A percentile compares a stretch with the other conserved stretches of the same genome.
Evolutionary conservation across 2,113 vertebrate species (phyloP).

Genomic region (Trogon surrucura): DNA sequence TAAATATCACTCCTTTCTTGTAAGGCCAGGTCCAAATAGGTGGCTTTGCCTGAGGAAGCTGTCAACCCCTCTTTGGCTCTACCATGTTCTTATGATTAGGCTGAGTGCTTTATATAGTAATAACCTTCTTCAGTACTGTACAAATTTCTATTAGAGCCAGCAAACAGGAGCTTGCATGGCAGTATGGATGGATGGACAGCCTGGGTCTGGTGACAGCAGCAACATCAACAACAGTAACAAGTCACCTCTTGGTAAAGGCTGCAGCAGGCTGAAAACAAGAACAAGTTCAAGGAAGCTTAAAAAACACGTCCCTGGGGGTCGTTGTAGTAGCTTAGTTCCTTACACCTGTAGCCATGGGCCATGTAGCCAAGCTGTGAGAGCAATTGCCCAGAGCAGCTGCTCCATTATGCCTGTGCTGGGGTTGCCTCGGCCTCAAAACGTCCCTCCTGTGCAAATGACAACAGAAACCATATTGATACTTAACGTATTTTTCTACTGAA

Average conservation of each 20-base stretch:
- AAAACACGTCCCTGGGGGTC: neutral
- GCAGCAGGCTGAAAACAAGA: neutral
- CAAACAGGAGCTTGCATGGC: rapidly evolving
- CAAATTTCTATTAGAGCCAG: neutral
- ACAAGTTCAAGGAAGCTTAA: neutral
- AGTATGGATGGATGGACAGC: neutral
- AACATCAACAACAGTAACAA: neutral
- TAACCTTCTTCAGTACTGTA: neutral
- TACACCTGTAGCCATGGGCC: neutral
- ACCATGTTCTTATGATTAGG: neutral
- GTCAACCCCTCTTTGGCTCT: neutral
- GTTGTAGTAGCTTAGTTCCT: neutral
- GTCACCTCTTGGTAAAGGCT: neutral
- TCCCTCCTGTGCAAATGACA: neutral
- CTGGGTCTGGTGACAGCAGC: neutral
- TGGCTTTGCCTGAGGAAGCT: neutral
- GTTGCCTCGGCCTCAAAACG: neutral
- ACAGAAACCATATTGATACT: neutral
- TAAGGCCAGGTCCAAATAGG: neutral
- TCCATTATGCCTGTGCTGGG: rapidly evolving
- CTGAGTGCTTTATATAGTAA: conserved; percentile 7
- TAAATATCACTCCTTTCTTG: neutral
- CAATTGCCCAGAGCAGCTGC: rapidly evolving
- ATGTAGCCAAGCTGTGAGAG: neutral
- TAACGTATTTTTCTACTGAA: neutral